These are phyloP conservation scores for Stenurella melanura DNA, from an alignment of 2,888 invertebrate species.

Conservation along the genomic window DNA sequence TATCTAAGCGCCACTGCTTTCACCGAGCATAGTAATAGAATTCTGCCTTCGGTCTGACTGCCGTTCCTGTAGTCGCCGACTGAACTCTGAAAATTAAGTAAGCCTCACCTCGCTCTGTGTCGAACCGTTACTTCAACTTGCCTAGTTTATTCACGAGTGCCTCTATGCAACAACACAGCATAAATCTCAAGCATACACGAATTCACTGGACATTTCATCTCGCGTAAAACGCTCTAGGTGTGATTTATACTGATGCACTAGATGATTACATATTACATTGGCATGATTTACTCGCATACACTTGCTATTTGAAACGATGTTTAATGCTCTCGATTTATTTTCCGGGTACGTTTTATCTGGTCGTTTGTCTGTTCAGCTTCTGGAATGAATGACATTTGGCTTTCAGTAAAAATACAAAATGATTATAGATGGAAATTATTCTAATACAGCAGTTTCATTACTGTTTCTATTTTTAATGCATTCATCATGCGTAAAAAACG, in stretches of 20 bases:
- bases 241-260: conserved; percentile 21
- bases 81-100: background rate
- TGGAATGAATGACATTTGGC: background rate
- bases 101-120: background rate
- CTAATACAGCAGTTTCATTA: too few relatives aligned
- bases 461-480: too few relatives aligned
- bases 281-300: conserved; percentile 18
- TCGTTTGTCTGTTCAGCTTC: background rate
- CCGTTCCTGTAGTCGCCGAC: background rate
- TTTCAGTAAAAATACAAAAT: background rate
- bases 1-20: too few relatives aligned
- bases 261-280: conserved; percentile 27
- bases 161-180: background rate
- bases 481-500: background rate
- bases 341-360: background rate
- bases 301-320: conserved; percentile 11
- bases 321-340: conserved; percentile 10
- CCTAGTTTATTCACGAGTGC: background rate
- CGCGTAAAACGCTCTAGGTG: background rate
- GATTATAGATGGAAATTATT: background rate
- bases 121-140: background rate
- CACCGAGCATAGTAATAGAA: background rate
- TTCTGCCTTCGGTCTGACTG: background rate
- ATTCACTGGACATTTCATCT: conserved; percentile 24
- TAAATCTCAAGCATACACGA: conserved; percentile 10